These are phyloP conservation scores for Phalanger gymnotis DNA, from an alignment of 2,797 vertebrate genomes.

Conservation along the genomic window DNA sequence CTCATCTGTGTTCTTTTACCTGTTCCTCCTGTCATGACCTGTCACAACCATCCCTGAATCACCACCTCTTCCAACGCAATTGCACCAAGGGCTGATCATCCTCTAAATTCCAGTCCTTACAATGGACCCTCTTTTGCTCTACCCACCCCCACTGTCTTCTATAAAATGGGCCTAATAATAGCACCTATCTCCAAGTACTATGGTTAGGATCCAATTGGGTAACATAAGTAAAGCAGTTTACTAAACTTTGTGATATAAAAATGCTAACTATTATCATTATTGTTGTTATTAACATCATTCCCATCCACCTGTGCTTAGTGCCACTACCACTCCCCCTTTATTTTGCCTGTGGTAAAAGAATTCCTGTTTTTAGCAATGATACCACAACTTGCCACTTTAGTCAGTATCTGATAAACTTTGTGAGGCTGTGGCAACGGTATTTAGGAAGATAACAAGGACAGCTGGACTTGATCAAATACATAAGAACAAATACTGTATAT, in stretches of 20 bases:
- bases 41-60: not conserved
- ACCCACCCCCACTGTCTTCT: not conserved
- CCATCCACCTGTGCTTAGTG: not conserved
- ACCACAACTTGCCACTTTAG: not conserved
- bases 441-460: not conserved
- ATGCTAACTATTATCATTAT: not conserved
- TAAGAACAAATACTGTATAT: not conserved
- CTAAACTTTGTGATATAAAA: not conserved
- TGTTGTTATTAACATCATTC: not conserved
- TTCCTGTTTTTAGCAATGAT: not conserved
- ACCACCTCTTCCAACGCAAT: not conserved
- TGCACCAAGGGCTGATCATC: not conserved
- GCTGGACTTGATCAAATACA: not conserved
- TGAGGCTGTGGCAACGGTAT: not conserved
- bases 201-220: not conserved
- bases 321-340: not conserved
- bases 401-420: not conserved
- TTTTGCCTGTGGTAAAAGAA: not conserved
- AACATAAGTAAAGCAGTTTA: not conserved
- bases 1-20: not conserved
- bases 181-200: not conserved
- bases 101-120: not conserved
- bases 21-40: not conserved
- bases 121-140: not conserved
- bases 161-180: not conserved